Conservation (phyloP, 2,888 invertebrate species). For the Aleiodes testaceus region DNA sequence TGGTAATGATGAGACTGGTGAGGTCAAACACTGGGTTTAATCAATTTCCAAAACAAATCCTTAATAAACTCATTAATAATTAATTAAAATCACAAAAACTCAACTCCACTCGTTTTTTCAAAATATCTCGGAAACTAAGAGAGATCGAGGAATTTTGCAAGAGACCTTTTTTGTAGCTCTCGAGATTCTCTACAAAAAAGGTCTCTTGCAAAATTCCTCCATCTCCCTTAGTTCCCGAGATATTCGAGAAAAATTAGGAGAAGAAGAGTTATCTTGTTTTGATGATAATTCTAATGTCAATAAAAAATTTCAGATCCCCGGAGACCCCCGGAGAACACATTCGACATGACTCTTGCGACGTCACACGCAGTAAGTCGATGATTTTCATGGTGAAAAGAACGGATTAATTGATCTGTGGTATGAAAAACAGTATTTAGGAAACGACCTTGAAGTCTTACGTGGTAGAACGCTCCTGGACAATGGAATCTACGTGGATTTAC, state of each 20-base stretch:
- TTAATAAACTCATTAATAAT: too few species aligned
- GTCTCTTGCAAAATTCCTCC: too few species aligned
- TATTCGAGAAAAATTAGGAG: too few species aligned
- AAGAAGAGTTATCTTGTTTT: not conserved
- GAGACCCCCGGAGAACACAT: conserved; percentile 57
- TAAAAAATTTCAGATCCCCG: conserved; percentile 15
- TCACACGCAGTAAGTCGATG: conserved; percentile 74
- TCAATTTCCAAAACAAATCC: too few species aligned
- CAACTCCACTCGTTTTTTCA: too few species aligned
- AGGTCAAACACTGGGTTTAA: not conserved
- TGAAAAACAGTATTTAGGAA: conserved; percentile 75
- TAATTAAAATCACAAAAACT: too few species aligned
- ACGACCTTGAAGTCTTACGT: conserved; percentile 77
- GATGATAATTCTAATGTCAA: not conserved
- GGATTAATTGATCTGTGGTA: too few species aligned
- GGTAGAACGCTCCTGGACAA: conserved; percentile 80
- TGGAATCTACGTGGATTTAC: conserved; percentile 74
- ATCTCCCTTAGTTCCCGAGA: too few species aligned
- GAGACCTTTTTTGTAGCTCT: too few species aligned
- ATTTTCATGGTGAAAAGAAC: not conserved
- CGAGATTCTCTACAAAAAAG: too few species aligned
- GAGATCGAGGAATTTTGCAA: too few species aligned
- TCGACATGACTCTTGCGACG: conserved; percentile 76
- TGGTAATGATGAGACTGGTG: conserved; percentile 3
- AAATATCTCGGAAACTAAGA: too few species aligned